Percentiles rank a stretch among this genome's conserved stretches.
These are phyloP conservation scores for Benitochromis conjunctus DNA, from an alignment of 2,113 vertebrate genomes.

Conservation along the genomic window DNA sequence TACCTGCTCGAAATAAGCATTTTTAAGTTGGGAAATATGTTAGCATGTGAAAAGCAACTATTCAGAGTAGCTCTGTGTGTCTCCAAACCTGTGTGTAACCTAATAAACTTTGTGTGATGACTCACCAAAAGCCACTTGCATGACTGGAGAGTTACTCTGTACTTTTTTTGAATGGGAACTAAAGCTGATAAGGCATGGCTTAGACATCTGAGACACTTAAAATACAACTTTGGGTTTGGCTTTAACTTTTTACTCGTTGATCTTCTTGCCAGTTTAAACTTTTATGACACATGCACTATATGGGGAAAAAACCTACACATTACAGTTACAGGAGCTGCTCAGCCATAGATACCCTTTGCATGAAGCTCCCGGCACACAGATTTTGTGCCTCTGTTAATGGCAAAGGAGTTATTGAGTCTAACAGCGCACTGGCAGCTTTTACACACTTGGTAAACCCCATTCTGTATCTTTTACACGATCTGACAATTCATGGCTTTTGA, in stretches of 20 bases:
- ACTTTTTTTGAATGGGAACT: neutral
- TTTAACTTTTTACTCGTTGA: neutral
- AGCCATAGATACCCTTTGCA: neutral
- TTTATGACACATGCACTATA: neutral
- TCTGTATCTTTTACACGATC: neutral
- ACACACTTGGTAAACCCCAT: neutral
- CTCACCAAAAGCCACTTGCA: neutral
- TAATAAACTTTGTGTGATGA: neutral
- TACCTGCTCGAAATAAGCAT: neutral
- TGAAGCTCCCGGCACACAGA: neutral
- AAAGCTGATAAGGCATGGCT: neutral
- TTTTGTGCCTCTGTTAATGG: neutral
- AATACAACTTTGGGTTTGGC: neutral
- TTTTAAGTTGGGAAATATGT: neutral
- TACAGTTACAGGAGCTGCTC: neutral
- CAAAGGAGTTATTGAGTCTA: neutral
- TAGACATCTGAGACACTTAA: neutral
- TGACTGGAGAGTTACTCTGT: neutral
- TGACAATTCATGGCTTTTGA: neutral
- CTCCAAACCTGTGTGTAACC: neutral
- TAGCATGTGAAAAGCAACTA: neutral
- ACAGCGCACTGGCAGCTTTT: neutral
- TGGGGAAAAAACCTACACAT: neutral
- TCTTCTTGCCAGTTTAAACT: neutral
- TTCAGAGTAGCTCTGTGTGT: neutral